phyloP scores from a whole-genome alignment of 2,888 invertebrate species.

The Pseudoips prasinana region DNA sequence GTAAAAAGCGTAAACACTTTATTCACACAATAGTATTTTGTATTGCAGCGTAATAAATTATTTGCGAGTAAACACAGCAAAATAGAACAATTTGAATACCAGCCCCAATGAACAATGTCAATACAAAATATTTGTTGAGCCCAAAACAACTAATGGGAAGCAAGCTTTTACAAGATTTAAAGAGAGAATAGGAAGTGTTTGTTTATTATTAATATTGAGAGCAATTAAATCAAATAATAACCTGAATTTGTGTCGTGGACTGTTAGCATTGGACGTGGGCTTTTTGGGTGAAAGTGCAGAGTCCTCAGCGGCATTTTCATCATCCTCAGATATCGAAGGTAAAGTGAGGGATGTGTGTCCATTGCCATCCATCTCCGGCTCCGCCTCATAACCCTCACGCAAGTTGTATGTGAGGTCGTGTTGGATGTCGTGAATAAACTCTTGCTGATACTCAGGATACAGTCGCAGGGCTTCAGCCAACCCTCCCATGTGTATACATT shows the following conservation, averaged over 20 bases:
- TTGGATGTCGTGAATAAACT: slow-evolving; percentile 96
- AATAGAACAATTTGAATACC: too few relatives aligned
- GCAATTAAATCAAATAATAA: slow-evolving; percentile 15
- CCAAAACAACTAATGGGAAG: too few relatives aligned
- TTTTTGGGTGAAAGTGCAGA: slow-evolving; percentile 85
- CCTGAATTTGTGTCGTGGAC: slow-evolving; percentile 86
- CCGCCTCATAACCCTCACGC: slow-evolving; percentile 95
- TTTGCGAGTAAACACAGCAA: too few relatives aligned
- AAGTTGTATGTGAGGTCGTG: slow-evolving; percentile 97
- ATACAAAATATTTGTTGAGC: too few relatives aligned
- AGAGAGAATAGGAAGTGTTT: too few relatives aligned
- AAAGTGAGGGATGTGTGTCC: slow-evolving; percentile 91
- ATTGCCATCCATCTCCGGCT: slow-evolving; percentile 89
- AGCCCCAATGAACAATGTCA: too few relatives aligned
- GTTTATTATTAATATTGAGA: too few relatives aligned
- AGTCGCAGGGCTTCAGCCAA: slow-evolving; percentile 93
- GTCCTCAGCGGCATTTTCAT: slow-evolving; percentile 92
- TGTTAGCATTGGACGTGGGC: slow-evolving; percentile 81
- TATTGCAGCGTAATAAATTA: too few relatives aligned
- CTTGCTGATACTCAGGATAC: slow-evolving; percentile 97
- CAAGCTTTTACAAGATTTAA: too few relatives aligned
- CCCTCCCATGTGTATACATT: slow-evolving; percentile 95
- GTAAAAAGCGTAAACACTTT: too few relatives aligned
- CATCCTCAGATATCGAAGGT: slow-evolving; percentile 97
- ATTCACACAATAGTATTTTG: too few relatives aligned